Percentiles rank a stretch among this genome's conserved stretches.
Evolutionary conservation across 2,797 vertebrate genomes (phyloP).

Genomic region (Karalla daura): DNA sequence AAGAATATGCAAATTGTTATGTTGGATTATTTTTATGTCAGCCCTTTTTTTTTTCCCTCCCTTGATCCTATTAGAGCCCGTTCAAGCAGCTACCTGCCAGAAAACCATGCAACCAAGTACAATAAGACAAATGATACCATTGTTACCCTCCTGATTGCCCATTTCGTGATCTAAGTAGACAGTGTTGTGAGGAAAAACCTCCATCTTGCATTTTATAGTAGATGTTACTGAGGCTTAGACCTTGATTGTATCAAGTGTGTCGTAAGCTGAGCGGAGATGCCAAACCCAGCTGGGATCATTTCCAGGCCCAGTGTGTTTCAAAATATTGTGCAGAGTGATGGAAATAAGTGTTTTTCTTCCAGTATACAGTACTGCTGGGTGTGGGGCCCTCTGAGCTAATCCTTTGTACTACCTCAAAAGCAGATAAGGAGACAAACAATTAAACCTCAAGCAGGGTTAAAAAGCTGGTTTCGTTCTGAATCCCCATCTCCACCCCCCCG

Average conservation of each 20-base stretch:
- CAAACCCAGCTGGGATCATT: constrained; percentile 1
- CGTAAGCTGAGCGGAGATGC: background rate
- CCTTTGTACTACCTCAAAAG: background rate
- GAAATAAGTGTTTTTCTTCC: constrained; percentile 11
- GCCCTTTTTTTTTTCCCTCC: constrained; percentile 71
- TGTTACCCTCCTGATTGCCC: constrained; percentile 55
- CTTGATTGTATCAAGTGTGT: background rate
- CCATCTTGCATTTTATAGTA: background rate
- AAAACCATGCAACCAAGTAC: constrained; percentile 60
- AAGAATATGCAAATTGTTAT: constrained; percentile 80
- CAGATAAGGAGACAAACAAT: constrained; percentile 11
- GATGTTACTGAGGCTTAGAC: background rate
- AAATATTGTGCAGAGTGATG: constrained; percentile 5
- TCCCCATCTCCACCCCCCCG: background rate
- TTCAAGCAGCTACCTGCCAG: constrained; percentile 70
- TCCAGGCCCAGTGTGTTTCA: constrained; percentile 18
- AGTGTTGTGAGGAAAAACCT: constrained; percentile 23
- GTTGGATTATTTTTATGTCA: constrained; percentile 79
- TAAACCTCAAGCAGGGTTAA: constrained; percentile 5
- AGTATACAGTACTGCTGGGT: background rate
- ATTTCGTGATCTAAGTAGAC: constrained; percentile 45
- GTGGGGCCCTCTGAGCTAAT: background rate
- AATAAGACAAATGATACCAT: constrained; percentile 70
- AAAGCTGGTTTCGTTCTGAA: background rate
- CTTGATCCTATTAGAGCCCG: constrained; percentile 76